Conservation (phyloP, 2,888 invertebrate genomes). For the Branchellion lobata region DNA sequence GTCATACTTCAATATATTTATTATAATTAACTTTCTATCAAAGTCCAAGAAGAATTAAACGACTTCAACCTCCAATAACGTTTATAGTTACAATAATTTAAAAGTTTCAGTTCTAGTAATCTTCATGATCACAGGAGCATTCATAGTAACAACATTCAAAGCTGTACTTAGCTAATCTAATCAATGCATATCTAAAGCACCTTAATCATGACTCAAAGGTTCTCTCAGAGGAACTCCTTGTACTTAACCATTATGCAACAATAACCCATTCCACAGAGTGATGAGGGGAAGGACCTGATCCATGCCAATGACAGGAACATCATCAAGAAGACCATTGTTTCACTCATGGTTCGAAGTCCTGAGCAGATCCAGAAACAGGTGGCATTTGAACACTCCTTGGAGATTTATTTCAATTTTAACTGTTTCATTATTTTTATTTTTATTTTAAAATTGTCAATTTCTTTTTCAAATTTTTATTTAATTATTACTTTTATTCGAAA, state of each 20-base stretch:
- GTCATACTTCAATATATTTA: neutral
- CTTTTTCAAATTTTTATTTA: no score
- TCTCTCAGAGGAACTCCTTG: no score
- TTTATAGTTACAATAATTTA: neutral
- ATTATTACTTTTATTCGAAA: no score
- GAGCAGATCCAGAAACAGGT: constrained; percentile 84
- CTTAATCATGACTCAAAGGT: no score
- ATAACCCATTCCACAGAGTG: constrained; percentile 69
- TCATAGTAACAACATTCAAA: no score
- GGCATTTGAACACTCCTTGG: neutral
- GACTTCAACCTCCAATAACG: neutral
- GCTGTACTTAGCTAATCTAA: no score
- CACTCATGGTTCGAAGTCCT: constrained; percentile 87
- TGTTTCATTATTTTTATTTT: neutral
- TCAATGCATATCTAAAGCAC: no score
- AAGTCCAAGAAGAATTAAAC: neutral
- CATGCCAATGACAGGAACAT: constrained; percentile 76
- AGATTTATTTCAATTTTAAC: neutral
- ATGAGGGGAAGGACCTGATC: constrained; percentile 77
- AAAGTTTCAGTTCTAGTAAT: no score
- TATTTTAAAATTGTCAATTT: neutral
- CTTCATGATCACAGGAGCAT: neutral
- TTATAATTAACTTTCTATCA: neutral
- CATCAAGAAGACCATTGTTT: constrained; percentile 82
- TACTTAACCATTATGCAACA: no score